Base-by-base conservation (phyloP, 2,797 vertebrate genomes). In the Rhadinocentrus ornatus region DNA sequence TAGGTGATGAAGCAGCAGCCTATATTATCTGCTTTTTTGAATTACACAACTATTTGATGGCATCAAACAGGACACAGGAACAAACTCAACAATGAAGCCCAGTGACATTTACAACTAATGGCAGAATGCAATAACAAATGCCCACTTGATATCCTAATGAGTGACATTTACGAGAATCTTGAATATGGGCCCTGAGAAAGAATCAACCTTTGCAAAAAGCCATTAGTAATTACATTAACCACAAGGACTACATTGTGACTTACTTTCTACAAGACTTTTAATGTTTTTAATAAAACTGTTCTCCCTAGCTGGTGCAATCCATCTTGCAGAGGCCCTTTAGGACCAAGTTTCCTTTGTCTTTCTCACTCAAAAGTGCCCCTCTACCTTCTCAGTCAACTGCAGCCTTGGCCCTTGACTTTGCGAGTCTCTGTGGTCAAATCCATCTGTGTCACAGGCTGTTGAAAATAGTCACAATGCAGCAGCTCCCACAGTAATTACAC, bases 401-500 rank as follows among this genome's bases (percentile, higher is more conserved):
- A 58, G 60, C 77, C 68, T 76, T 76, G 73, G 85, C 72, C 79
- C 76, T 87, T 65, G 70, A 79, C 83, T 86, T 76, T 71, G 75
- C 52, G 65, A 90, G 91, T 65, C 81, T 89, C 84, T 93, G 93
- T 71, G 92, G 93, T 94, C 86, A 87, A 86, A 92, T 91, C 88
- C 92, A 91, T 93, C 91, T 92, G 90, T 92, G 92, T 92, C 87
- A 76, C 88, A 90, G 91, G 81, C 77, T 86, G 90, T 94, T 92
- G 78, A 91, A 94, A 95, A 93, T 94, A 94, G 92, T 89, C 92
- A 93, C 93, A 93, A 94, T 94, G 85, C 91, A 92, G 92, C 89
- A 87, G 90, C 90, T 89, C 86, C 85, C 88, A 72, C 83, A 80
- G 86, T 95, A 94, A 95, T 95, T 93, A 92, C 89, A 94, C 90